A percentile compares a stretch with the other conserved stretches of the same genome.
Evolutionary conservation across 2,797 vertebrate species (phyloP).

Genomic region (Acridotheres tristis): DNA sequence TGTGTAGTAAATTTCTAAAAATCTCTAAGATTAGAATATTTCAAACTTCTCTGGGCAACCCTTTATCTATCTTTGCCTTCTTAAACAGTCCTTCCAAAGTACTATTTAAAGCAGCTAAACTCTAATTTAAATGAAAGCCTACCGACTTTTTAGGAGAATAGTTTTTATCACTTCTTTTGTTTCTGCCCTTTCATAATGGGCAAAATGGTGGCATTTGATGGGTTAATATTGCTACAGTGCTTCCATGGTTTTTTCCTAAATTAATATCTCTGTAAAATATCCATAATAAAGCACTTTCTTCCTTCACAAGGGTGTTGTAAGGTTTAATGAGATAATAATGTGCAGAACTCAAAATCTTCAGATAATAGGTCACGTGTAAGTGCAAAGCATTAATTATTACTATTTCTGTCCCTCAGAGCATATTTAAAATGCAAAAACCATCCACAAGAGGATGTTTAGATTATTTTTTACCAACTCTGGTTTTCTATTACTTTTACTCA

Average conservation of each 20-base stretch:
- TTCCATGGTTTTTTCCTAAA: conserved; percentile 2
- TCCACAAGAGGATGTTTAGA: background rate
- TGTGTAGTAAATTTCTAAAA: background rate
- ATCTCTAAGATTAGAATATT: background rate
- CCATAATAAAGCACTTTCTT: conserved; percentile 15
- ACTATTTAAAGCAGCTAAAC: background rate
- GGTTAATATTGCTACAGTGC: background rate
- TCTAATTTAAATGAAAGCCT: background rate
- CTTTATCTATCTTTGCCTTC: background rate
- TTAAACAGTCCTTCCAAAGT: background rate
- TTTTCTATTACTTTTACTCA: background rate
- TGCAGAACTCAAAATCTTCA: background rate
- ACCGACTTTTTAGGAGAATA: background rate
- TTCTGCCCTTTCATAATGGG: background rate
- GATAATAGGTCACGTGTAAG: background rate
- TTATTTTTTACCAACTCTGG: background rate
- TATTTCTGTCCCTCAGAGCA: background rate
- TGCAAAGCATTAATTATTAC: conserved; percentile 45
- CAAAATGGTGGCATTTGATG: background rate
- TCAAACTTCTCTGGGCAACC: background rate
- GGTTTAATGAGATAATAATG: conserved; percentile 50
- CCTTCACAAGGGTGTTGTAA: conserved; percentile 21
- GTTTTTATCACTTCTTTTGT: background rate
- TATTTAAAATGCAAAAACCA: background rate
- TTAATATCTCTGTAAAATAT: conserved; percentile 32